Conservation (phyloP, 2,888 invertebrate species). For the Caenorhabditis virilis region DNA sequence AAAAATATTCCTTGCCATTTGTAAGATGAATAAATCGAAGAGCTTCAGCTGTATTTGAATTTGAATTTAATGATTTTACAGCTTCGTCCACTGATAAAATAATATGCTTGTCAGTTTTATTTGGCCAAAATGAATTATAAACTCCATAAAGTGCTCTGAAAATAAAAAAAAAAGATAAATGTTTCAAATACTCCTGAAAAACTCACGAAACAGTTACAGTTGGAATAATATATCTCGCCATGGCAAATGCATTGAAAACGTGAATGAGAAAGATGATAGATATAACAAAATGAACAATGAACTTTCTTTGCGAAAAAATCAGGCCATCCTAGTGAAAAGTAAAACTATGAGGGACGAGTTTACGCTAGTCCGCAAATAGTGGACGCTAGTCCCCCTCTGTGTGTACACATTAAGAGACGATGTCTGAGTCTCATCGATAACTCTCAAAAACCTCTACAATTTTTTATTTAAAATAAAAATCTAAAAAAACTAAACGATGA, state of each 20-base stretch:
- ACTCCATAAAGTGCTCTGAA: conserved; percentile 45
- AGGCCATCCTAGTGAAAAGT: background rate
- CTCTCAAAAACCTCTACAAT: no score
- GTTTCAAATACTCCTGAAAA: background rate
- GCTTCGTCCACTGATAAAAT: conserved; percentile 46
- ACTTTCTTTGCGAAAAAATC: background rate
- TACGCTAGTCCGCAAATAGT: no score
- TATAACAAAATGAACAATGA: background rate
- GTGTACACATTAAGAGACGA: no score
- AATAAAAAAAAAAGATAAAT: background rate
- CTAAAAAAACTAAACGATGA: no score
- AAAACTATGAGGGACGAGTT: background rate
- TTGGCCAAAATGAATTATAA: conserved; percentile 32
- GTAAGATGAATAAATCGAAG: conserved; percentile 38
- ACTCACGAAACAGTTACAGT: conserved; percentile 45
- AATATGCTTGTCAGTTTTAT: conserved; percentile 28
- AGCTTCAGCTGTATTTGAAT: conserved; percentile 40
- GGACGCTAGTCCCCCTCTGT: no score
- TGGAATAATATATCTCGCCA: conserved; percentile 49
- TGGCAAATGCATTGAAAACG: conserved; percentile 26
- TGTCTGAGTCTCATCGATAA: no score
- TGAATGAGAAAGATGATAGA: background rate
- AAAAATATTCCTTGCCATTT: conserved; percentile 21
- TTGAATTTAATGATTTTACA: conserved; percentile 42
- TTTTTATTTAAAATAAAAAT: no score